A percentile compares a stretch with the other conserved stretches of the same genome.
Conservation (phyloP, 2,888 invertebrate species). For the Cremastobaeus sp. region DNA sequence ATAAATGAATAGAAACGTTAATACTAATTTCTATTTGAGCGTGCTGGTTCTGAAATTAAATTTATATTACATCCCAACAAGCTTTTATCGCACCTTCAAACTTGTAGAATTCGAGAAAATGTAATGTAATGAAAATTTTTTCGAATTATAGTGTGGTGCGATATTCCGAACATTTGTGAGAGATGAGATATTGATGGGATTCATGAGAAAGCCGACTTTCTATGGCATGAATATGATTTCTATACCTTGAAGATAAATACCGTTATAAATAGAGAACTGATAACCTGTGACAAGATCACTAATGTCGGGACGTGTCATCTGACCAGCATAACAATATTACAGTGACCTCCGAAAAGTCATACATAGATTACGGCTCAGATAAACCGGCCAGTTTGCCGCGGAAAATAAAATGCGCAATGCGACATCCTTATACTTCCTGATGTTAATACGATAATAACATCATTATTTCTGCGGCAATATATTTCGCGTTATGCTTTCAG, state of each 20-base stretch:
- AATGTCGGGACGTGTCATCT: conserved; percentile 27
- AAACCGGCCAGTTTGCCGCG: conserved; percentile 3
- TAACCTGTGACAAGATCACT: conserved; percentile 39
- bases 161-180: no score
- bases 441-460: conserved; percentile 26
- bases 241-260: conserved; percentile 19
- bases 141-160: no score
- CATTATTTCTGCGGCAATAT: conserved; percentile 32
- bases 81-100: no score
- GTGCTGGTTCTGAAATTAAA: no score
- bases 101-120: no score
- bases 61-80: no score
- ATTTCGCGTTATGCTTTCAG: conserved; percentile 10
- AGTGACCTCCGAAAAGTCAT: conserved; percentile 4
- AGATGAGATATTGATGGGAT: no score
- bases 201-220: no score
- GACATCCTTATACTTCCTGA: conserved; percentile 28
- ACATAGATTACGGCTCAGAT: conserved; percentile 36
- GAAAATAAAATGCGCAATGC: conserved; percentile 18
- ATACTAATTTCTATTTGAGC: no score
- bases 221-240: conserved; percentile 1
- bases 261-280: conserved; percentile 21
- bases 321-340: conserved; percentile 46
- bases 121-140: no score
- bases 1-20: no score